Evolutionary conservation across 2,888 invertebrate genomes (phyloP), one percentile per base, ranked within the genome.

Genomic region (Choristoneura rosaceana): DNA sequence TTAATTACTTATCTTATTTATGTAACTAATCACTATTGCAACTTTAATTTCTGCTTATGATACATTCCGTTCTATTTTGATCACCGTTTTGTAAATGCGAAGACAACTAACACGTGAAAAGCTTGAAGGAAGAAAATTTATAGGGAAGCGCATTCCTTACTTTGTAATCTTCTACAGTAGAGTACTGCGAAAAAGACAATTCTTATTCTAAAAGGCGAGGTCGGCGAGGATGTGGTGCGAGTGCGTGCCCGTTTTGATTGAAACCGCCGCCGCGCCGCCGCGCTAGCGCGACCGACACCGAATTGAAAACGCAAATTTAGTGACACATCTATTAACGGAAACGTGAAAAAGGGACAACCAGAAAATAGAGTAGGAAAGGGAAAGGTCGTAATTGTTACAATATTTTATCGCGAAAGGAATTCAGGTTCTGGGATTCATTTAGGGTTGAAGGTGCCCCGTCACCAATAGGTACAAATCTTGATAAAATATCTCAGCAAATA

Each of bases 211-310:
- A 93, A 93, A 92, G 91, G 90, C 91, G 87, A 82, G 82, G 84
- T 86, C 88, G 89, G 89, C 85, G 89, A 89, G 92, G 93, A 92
- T 92, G 90, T 92, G 92, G 86, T 86, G 86, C 87, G 91, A 90
- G 90, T 93, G 93, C 93, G 93, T 93, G 92, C 91, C 85, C 83
- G 87, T 89, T 92, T 90, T 93, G 93, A 93, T 93, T 93, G 93
- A 93, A 93, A 92, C 90, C 88, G 81, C 87, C 86, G 82, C 74
- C 73, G 69, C 76, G 78, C 79, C 77, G 77, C 80, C 81, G 70
- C 74, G 70, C 76, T 80, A 67, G 76, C 80, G 83, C 85, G 81
- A 81, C 86, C 87, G 84, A 83, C 87, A 78, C 85, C 82, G 89
- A 92, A 93, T 92, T 91, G 93, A 91, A 93, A 92, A 91, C 90